Evolutionary conservation across 2,113 vertebrate species (phyloP), one percentile per base, ranked within the genome.

Genomic region (Deroptyus accipitrinus): DNA sequence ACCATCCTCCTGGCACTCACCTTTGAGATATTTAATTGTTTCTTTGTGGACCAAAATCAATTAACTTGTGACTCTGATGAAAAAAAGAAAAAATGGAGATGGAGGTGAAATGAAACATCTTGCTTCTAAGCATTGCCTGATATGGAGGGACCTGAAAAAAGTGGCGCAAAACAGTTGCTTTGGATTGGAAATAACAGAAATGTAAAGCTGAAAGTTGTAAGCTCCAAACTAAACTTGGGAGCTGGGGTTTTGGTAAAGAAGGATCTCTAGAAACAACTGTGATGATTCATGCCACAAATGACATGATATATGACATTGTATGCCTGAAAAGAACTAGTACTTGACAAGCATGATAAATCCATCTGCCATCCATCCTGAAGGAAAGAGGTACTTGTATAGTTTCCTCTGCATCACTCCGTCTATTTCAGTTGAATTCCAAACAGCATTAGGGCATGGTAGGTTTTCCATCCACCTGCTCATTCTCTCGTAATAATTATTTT

Each of bases 381-480:
- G 64, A 88, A 90, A 67, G 64, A 49, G 64, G 31, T 83, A 88
- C 33, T 70, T 5, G 1, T 73, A 67, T 48, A 52, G 66, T 80
- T 91, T 85, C 91, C 37, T 85, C 49, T 69, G 51, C 41, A 66
- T 77, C 61, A 49, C 33, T 83, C 59, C 37, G 30, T 67, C 59
- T 54, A 80, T 73, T 87, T 69, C 46, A 92, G 54, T 30, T 70
- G 13, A 85, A 79, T 83, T 90, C 78, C 72, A 90, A 86, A 74
- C 15, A 87, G 19, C 0, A 0, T 16, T 41, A 4, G 15, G 57
- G 16, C 24, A 79, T 15, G 33, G 51, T 66, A 72, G 44, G 7
- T 73, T 94, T 91, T 37, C 37, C 70, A 76, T 24, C 13, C 37
- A 67, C 70, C 80, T 64, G 59, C 59, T 83, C 19, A 42, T 80